A percentile compares a stretch with the other conserved stretches of the same genome.
phyloP scores from a whole-genome alignment of 2,888 invertebrate species.

The Timandra comae region DNA sequence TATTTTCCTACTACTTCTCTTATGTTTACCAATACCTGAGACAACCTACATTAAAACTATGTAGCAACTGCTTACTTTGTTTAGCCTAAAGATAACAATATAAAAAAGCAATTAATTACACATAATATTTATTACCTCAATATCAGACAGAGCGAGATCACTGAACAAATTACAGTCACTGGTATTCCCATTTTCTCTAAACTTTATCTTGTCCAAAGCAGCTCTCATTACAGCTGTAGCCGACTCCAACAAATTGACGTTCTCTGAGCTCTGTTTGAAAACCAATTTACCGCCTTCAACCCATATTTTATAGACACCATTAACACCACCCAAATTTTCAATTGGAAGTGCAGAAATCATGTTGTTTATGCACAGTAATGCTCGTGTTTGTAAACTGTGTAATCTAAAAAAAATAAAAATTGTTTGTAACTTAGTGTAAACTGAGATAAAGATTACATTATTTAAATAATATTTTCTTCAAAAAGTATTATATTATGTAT shows the following conservation, averaged over 20 bases:
- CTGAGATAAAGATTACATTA: too few species aligned
- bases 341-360: slow-evolving; percentile 78
- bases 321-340: slow-evolving; percentile 80
- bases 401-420: too few species aligned
- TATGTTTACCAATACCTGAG: too few species aligned
- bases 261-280: slow-evolving; percentile 71
- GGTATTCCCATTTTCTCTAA: slow-evolving; percentile 44
- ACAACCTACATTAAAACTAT: too few species aligned
- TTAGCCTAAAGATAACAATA: too few species aligned
- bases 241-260: slow-evolving; percentile 79
- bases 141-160: slow-evolving; percentile 74
- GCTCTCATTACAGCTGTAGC: slow-evolving; percentile 85
- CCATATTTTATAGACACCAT: slow-evolving; percentile 80
- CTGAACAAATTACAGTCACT: slow-evolving; percentile 63
- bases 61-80: too few species aligned
- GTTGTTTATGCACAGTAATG: slow-evolving; percentile 83
- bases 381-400: slow-evolving; percentile 77
- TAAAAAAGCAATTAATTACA: too few species aligned
- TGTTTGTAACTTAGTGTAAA: too few species aligned
- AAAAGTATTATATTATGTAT: slow-evolving; percentile 1
- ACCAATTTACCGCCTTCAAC: slow-evolving; percentile 79
- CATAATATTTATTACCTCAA: too few species aligned
- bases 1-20: too few species aligned
- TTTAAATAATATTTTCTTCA: too few species aligned
- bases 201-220: slow-evolving; percentile 81